Conservation (phyloP, 2,888 invertebrate genomes). For the Macaria liturata region DNA sequence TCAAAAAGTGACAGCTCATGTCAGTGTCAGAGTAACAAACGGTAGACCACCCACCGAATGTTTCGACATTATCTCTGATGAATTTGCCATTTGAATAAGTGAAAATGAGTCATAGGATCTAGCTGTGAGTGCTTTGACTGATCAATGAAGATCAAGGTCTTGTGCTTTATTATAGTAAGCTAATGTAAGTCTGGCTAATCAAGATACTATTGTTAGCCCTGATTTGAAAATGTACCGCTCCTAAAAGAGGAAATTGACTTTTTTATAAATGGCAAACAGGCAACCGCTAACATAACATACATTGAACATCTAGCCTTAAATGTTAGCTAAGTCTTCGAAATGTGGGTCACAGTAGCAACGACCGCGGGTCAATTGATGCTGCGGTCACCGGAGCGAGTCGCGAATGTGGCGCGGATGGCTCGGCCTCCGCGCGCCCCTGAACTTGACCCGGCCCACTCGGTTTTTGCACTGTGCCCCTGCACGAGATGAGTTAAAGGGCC, state of each 20-base stretch:
- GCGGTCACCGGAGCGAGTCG: constrained; percentile 52
- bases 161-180: no score
- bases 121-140: no score
- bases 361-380: constrained; percentile 55
- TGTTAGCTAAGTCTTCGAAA: neutral
- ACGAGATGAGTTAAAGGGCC: neutral
- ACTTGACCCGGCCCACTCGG: constrained; percentile 51
- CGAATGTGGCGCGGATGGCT: constrained; percentile 45
- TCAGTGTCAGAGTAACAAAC: constrained; percentile 5
- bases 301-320: no score
- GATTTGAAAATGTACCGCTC: no score
- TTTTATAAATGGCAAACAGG: no score
- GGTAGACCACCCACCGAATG: constrained; percentile 1
- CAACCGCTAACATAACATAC: no score
- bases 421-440: constrained; percentile 45
- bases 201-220: no score
- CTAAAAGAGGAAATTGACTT: no score
- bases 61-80: constrained; percentile 4
- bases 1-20: constrained; percentile 1
- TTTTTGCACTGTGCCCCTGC: constrained; percentile 19
- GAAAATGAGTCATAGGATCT: neutral
- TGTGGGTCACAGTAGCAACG: constrained; percentile 18
- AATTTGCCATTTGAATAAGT: neutral
- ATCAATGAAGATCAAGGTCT: no score
- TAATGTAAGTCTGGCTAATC: no score